These are phyloP conservation scores for Poecile montanus DNA, from an alignment of 2,797 vertebrate species.

Conservation along the genomic window DNA sequence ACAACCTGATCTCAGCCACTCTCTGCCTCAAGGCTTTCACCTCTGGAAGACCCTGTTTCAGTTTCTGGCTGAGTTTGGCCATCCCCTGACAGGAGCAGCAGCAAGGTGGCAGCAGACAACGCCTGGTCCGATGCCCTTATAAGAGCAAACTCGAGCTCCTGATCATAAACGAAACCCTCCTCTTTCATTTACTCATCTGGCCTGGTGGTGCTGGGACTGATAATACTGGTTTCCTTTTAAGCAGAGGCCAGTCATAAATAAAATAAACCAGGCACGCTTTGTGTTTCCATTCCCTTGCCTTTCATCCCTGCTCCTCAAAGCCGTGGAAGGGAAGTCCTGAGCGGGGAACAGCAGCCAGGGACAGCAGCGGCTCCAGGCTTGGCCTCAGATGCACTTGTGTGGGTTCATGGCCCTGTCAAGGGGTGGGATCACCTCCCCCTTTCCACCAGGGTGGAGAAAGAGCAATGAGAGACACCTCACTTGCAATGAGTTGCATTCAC, in stretches of 20 bases:
- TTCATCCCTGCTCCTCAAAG: slow-evolving; percentile 46
- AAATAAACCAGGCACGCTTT: slow-evolving; percentile 60
- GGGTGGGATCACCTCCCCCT: background rate
- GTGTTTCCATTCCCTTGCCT: slow-evolving; percentile 29
- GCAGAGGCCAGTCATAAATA: slow-evolving; percentile 44
- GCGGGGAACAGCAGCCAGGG: accelerated
- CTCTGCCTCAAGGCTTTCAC: background rate
- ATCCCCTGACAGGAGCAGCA: background rate
- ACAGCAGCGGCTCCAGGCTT: background rate
- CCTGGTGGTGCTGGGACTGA: background rate
- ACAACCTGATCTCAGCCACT: background rate
- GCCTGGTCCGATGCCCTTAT: slow-evolving; percentile 33
- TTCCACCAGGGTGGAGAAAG: background rate
- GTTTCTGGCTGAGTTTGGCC: background rate
- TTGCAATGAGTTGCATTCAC: accelerated
- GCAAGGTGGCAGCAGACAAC: background rate
- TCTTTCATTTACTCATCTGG: slow-evolving; percentile 42
- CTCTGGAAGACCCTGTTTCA: background rate
- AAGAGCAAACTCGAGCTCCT: slow-evolving; percentile 10
- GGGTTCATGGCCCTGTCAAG: accelerated
- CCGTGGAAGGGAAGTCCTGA: background rate
- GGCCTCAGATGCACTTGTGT: slow-evolving; percentile 18
- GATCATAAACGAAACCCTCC: slow-evolving; percentile 13
- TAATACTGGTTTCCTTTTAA: slow-evolving; percentile 57
- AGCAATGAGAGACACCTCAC: background rate